Conservation (phyloP, 2,113 vertebrate genomes). For the Oreocharis arfaki region DNA sequence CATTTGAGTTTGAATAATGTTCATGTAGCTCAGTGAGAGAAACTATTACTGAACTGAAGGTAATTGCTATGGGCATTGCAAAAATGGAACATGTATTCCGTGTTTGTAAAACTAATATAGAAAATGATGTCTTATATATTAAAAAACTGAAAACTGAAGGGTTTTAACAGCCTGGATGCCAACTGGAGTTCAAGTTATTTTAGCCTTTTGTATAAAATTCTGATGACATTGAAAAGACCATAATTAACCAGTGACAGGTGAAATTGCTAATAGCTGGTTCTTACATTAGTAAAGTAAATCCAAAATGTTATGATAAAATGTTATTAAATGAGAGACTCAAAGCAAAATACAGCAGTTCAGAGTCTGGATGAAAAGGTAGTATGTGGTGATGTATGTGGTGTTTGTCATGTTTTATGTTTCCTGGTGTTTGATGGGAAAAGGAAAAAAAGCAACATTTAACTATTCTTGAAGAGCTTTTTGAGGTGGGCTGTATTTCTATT, state of each 20-base stretch:
- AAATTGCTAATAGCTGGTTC: neutral
- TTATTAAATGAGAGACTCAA: neutral
- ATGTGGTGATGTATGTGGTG: neutral
- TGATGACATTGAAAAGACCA: neutral
- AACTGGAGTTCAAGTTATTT: neutral
- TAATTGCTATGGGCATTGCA: neutral
- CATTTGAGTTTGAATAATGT: neutral
- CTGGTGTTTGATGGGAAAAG: neutral
- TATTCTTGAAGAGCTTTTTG: neutral
- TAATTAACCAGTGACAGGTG: neutral
- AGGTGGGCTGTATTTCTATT: neutral
- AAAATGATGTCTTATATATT: neutral
- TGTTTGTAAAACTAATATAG: neutral
- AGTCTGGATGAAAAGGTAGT: neutral
- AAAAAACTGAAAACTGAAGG: neutral
- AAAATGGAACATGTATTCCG: neutral
- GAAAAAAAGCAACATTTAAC: neutral
- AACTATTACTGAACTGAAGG: neutral
- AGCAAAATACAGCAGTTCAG: neutral
- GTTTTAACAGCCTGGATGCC: neutral
- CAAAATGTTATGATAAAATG: neutral
- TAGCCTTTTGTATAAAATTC: neutral
- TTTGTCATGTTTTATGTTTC: neutral
- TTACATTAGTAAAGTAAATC: neutral
- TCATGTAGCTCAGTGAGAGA: neutral